Evolutionary conservation across 1,140 invertebrate species (phyloP), one percentile per base, ranked within the genome.

Genomic region (Acromyrmex charruanus): DNA sequence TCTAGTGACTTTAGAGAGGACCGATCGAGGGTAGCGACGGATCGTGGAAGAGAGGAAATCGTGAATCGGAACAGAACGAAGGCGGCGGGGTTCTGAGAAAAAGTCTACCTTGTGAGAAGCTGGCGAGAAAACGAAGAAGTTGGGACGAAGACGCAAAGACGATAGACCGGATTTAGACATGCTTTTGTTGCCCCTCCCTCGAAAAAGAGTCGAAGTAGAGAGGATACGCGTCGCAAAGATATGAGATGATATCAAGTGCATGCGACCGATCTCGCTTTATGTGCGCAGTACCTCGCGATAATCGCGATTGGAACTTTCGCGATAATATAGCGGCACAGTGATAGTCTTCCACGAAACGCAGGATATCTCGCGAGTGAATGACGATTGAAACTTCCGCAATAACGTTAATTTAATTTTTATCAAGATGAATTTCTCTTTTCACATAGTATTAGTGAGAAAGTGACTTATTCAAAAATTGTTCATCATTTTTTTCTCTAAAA

Each of bases 91-190:
- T 25, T 81, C 35, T 21, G 66, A 71, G 79, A 72, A 81, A 81
- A 81, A 81, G 66, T 31, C 77, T 71, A 51, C n/a, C 63, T 69
- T 65, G 49, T 35, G 16, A 81, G 53, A n/a, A 51, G 53, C 59
- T 81, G 66, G 10, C 51, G 79, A 71, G 51, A 53, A 81, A 81
- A 72, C 21, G 21, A 21, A 21, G 21, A 21, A 21, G 21, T 21
- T n/a, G 49, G 25, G 39, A 65, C 25, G 75, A 18, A 31, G 53
- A 69, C 53, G 55, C 61, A 59, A 71, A 63, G 16, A 81, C 65
- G 66, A 59, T 44, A 44, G 66, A 81, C 66, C 51, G 79, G 79
- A 81, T 81, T 72, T 81, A 81, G 53, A 81, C 35, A 81, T 25
- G 14, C 35, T 72, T 72, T 55, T 53, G 79, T 81, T 72, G 79